Conservation (phyloP, 2,888 invertebrate genomes). For the Pomacea canaliculata region DNA sequence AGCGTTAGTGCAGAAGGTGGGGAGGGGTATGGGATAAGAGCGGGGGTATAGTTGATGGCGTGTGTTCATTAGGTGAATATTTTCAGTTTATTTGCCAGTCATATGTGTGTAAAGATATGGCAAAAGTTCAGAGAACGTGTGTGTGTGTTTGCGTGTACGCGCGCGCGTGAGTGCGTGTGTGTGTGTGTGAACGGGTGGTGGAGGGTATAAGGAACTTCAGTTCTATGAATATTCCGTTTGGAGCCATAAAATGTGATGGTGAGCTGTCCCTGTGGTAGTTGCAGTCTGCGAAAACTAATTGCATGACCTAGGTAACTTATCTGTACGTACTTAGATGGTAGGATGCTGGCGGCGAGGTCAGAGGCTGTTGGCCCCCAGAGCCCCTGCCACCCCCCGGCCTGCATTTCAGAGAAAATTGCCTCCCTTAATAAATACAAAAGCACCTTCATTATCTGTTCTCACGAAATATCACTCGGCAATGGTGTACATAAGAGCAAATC, state of each 20-base stretch:
- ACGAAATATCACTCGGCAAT: constrained; percentile 22
- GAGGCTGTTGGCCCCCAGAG: background rate
- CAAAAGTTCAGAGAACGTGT: too few relatives aligned
- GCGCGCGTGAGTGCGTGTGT: constrained; percentile 4
- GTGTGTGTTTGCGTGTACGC: background rate
- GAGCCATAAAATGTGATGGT: constrained; percentile 1
- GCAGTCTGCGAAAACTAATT: constrained; percentile 17
- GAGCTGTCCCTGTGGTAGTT: background rate
- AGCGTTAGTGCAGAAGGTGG: too few relatives aligned
- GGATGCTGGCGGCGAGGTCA: constrained; percentile 18
- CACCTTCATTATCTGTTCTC: constrained; percentile 24
- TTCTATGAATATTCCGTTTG: constrained; percentile 3
- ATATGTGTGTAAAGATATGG: too few relatives aligned
- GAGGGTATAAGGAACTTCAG: background rate
- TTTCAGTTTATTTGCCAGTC: too few relatives aligned
- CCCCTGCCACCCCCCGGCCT: background rate
- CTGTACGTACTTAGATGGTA: constrained; percentile 13
- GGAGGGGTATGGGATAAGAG: too few relatives aligned
- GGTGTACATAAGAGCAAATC: constrained; percentile 4
- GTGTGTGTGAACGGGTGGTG: constrained; percentile 8
- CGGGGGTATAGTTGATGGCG: too few relatives aligned
- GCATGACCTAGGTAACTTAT: constrained; percentile 3
- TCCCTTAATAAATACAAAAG: constrained; percentile 29
- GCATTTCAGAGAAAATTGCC: constrained; percentile 13
- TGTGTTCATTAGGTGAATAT: too few relatives aligned